Percentiles rank a stretch among this genome's conserved stretches.
Conservation (phyloP, 2,113 vertebrate species). For the Nothocercus julius region DNA sequence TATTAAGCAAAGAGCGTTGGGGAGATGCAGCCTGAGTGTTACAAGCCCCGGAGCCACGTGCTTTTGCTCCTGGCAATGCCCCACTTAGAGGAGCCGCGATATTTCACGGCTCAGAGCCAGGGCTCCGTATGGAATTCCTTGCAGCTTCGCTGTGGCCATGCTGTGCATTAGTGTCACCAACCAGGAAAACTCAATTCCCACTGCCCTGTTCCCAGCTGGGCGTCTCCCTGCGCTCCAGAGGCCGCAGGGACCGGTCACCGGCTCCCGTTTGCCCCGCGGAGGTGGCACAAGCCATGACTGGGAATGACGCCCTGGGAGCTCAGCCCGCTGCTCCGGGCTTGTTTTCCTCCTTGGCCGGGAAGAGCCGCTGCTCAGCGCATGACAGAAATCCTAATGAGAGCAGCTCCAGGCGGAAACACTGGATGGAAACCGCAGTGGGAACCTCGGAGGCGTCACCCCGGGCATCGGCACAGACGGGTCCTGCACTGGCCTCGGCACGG, state of each 20-base stretch:
- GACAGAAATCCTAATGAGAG: constrained; percentile 46
- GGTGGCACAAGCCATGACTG: rapidly evolving
- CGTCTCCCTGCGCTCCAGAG: neutral
- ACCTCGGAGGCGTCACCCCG: neutral
- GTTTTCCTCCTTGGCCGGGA: neutral
- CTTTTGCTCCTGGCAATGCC: neutral
- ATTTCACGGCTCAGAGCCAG: neutral
- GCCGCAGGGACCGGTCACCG: neutral
- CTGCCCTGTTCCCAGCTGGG: neutral
- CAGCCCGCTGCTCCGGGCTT: neutral
- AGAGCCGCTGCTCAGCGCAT: neutral
- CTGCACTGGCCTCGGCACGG: too few relatives aligned
- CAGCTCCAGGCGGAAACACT: neutral
- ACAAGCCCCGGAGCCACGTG: neutral
- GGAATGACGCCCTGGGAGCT: neutral
- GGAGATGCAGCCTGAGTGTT: neutral
- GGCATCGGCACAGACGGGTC: too few relatives aligned
- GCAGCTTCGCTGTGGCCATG: neutral
- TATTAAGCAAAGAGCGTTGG: neutral
- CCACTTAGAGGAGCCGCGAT: neutral
- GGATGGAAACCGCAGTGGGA: neutral
- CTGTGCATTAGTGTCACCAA: rapidly evolving
- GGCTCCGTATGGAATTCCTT: neutral
- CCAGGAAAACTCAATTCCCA: neutral
- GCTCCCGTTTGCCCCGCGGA: neutral